These are phyloP conservation scores for Natrix natrix DNA, from an alignment of 2,797 vertebrate genomes.

Conservation along the genomic window DNA sequence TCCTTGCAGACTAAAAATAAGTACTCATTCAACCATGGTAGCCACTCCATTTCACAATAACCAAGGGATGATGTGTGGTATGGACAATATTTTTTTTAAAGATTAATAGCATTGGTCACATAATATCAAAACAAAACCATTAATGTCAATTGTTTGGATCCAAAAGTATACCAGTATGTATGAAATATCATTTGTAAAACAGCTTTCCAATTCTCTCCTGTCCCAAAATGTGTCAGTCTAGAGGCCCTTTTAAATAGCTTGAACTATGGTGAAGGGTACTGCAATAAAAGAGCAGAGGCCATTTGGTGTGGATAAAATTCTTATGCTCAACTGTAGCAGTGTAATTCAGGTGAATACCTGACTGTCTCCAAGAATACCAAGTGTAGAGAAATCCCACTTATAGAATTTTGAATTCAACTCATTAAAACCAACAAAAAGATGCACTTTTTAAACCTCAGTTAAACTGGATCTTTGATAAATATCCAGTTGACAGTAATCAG, in stretches of 20 bases:
- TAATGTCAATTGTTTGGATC: background rate
- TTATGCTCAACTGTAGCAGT: background rate
- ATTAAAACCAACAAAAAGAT: conserved; percentile 4
- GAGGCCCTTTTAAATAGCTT: background rate
- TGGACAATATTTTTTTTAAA: background rate
- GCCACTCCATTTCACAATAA: background rate
- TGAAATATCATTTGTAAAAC: background rate
- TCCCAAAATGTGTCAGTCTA: background rate
- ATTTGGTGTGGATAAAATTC: background rate
- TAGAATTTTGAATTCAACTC: background rate
- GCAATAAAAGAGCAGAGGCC: background rate
- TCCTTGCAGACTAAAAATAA: background rate
- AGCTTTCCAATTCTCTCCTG: background rate
- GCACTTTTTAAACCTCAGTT: conserved; percentile 18
- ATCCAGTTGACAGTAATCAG: background rate
- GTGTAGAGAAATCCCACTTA: background rate
- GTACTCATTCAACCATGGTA: background rate
- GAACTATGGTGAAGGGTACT: background rate
- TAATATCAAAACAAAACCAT: background rate
- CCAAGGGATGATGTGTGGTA: background rate
- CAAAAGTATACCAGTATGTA: background rate
- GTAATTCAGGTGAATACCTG: background rate
- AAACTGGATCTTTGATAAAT: background rate
- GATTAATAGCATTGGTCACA: background rate
- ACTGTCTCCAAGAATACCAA: background rate